These are phyloP conservation scores for Carettochelys insculpta DNA, from an alignment of 2,113 vertebrate species.

Conservation along the genomic window DNA sequence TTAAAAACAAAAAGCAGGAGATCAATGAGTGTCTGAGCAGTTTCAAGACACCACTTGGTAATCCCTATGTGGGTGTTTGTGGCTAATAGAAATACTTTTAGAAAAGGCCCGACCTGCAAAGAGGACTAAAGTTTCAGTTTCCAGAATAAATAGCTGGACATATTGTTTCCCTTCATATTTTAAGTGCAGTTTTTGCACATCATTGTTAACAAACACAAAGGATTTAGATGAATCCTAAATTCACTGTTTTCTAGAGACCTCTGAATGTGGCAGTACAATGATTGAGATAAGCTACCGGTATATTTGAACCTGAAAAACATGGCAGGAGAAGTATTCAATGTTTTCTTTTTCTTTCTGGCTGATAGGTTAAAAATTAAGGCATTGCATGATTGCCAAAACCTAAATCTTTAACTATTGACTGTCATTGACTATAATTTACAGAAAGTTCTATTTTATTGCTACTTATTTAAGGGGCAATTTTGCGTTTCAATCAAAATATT, in stretches of 20 bases:
- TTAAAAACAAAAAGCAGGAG: background rate
- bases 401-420: background rate
- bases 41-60: constrained; percentile 3
- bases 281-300: background rate
- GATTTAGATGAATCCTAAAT: background rate
- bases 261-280: accelerated
- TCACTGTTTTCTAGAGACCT: background rate
- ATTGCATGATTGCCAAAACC: background rate
- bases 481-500: constrained; percentile 20
- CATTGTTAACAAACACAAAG: background rate
- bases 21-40: background rate
- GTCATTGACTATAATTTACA: constrained; percentile 27
- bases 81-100: background rate
- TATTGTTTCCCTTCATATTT: background rate
- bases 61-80: background rate
- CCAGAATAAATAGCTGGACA: background rate
- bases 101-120: background rate
- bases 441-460: constrained; percentile 22
- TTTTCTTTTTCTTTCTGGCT: background rate
- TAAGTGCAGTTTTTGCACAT: background rate
- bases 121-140: background rate
- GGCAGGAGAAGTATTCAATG: background rate
- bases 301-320: background rate
- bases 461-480: constrained; percentile 31
- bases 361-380: background rate